phyloP scores from a whole-genome alignment of 1,140 invertebrate genomes.

The Drosophila equinoxialis region DNA sequence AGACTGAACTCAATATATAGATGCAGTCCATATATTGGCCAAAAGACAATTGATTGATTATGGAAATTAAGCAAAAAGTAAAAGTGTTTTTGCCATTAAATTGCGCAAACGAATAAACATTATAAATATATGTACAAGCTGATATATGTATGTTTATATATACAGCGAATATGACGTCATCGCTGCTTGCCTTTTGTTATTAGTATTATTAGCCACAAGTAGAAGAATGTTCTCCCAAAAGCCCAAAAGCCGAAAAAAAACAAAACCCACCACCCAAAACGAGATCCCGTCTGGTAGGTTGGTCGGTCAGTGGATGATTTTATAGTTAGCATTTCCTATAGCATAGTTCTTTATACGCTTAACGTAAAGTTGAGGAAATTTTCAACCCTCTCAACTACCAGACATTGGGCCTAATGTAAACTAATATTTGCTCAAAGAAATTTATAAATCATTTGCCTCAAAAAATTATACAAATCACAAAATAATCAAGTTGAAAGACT shows the following conservation, averaged over 20 bases:
- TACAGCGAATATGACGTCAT: background rate
- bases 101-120: background rate
- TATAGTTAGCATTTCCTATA: slow-evolving; percentile 34
- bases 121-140: background rate
- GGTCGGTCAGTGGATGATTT: slow-evolving; percentile 17
- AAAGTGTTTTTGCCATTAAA: slow-evolving; percentile 1
- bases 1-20: slow-evolving; percentile 46
- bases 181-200: background rate
- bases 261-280: background rate
- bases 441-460: background rate
- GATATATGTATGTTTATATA: background rate
- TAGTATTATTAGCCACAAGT: slow-evolving; percentile 11
- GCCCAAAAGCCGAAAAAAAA: background rate
- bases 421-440: slow-evolving; percentile 2
- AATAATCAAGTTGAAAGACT: no score
- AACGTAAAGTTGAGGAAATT: slow-evolving; percentile 35
- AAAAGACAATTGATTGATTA: slow-evolving; percentile 13
- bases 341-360: slow-evolving; percentile 23
- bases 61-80: slow-evolving; percentile 8
- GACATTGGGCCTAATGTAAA: slow-evolving; percentile 54
- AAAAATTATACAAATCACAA: background rate
- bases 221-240: slow-evolving; percentile 11
- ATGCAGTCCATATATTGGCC: background rate
- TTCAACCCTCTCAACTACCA: slow-evolving; percentile 49
- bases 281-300: slow-evolving; percentile 2